Conservation (phyloP, 2,113 vertebrate genomes). For the Oophaga pumilio region DNA sequence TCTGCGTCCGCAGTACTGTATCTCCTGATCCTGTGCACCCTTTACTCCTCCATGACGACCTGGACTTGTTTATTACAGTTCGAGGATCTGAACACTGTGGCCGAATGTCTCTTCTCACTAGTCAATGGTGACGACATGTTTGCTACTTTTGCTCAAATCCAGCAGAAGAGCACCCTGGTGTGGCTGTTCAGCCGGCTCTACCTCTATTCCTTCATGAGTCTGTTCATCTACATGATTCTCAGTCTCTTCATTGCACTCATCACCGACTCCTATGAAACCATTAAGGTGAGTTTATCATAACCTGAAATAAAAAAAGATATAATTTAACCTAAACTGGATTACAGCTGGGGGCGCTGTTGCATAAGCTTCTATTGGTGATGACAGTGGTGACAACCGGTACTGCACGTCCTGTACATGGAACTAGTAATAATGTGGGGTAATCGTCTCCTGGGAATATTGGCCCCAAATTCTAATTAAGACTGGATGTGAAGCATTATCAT, state of each 20-base stretch:
- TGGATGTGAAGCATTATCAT: neutral
- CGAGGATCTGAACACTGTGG: slow-evolving; percentile 88
- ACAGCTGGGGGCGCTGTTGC: slow-evolving; percentile 11
- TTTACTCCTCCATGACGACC: neutral
- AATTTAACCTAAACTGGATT: neutral
- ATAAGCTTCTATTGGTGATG: neutral
- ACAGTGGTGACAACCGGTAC: neutral
- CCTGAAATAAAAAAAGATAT: neutral
- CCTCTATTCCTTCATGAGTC: slow-evolving; percentile 95
- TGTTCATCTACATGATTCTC: slow-evolving; percentile 98
- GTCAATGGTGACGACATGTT: slow-evolving; percentile 99
- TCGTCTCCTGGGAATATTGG: too few relatives aligned
- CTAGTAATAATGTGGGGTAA: too few relatives aligned
- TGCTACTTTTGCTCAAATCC: slow-evolving; percentile 92
- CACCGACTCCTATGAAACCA: slow-evolving; percentile 93
- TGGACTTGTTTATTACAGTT: slow-evolving; percentile 73
- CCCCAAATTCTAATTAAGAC: too few relatives aligned
- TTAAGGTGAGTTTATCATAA: slow-evolving; percentile 83
- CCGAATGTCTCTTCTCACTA: slow-evolving; percentile 94
- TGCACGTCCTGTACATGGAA: neutral
- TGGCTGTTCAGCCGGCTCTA: slow-evolving; percentile 94
- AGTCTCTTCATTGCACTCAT: slow-evolving; percentile 98
- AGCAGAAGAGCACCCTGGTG: slow-evolving; percentile 87
- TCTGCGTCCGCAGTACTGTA: too few relatives aligned
- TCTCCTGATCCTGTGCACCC: too few relatives aligned